Base-by-base conservation (phyloP, 2,888 invertebrate genomes). In the Chrysomela aeneicollis region DNA sequence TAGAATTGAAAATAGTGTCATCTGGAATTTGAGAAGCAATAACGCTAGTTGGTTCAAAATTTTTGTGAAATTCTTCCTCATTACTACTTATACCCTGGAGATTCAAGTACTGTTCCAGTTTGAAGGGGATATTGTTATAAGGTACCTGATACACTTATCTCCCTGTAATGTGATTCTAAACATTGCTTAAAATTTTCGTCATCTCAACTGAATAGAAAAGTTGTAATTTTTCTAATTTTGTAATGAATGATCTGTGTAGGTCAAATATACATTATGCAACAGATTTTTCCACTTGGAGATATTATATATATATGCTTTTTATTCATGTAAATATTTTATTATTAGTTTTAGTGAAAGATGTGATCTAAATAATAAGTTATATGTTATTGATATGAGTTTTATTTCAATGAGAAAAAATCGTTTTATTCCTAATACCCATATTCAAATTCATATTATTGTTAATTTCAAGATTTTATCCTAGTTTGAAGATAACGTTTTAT, bases 351-450 rank as follows among this genome's bases (percentile, higher is more conserved):
- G 72, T 55, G 64, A 69, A 70, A 71, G 64, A 71, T 75, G 72
- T 72, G 73, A 77, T 76, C 74, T 75, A 73, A 70, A 67, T 68
- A 71, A 70, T 75, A 75, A 76, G 72, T 68, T 68, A 65, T 68
- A 65, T 65, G 63, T 66, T 67, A 37, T 60, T 54, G 59, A 51
- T 55, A 55, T 26, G 22, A 42, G 50, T 59, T 66, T 64, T 59
- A 67, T 68, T 63, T 69, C 47, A 55, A 50, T 62, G 42, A 64
- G 63, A 26, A 5, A 26, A 26, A 26, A 5, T 26, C n/a, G n/a
- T n/a, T n/a, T n/a, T n/a, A n/a, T 26, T 26, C 6, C 26, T 26
- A 6, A 26, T 5, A 26, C 6, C 26, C 26, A 26, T n/a, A n/a
- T n/a, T n/a, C n/a, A n/a, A n/a, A n/a, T n/a, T n/a, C n/a, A n/a